Evolutionary conservation across 2,113 vertebrate species (phyloP).

Genomic region (Paramisgurnus dabryanus): DNA sequence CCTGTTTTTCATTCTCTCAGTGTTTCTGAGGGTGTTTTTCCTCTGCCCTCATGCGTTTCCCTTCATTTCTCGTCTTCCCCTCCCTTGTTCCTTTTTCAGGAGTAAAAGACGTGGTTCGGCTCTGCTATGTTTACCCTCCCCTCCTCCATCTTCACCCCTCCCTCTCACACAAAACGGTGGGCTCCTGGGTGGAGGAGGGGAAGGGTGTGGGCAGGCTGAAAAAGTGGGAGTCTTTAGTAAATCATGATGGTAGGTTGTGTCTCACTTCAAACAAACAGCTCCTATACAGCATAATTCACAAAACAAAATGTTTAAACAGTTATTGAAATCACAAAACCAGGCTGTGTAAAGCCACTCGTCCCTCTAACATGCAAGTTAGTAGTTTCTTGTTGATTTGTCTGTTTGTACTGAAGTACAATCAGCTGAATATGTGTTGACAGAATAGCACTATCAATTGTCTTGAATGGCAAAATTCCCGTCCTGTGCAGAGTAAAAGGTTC

Average conservation of each 20-base stretch:
- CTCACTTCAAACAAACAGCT: neutral
- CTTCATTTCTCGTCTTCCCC: conserved; percentile 54
- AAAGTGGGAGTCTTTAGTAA: conserved; percentile 17
- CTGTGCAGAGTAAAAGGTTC: neutral
- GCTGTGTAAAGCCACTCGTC: no score
- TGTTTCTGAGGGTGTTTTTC: conserved; percentile 1
- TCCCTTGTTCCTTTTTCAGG: conserved; percentile 62
- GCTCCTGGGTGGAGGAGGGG: conserved; percentile 54
- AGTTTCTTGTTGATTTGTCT: no score
- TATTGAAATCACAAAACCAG: no score
- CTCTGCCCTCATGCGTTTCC: conserved; percentile 57
- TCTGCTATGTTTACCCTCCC: conserved; percentile 70
- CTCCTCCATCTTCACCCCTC: conserved; percentile 58
- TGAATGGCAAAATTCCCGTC: neutral
- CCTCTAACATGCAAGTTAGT: no score
- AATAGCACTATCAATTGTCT: no score
- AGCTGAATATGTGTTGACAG: no score
- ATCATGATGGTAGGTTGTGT: neutral
- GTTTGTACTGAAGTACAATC: no score
- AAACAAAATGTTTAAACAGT: no score
- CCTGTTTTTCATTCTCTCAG: conserved; percentile 13
- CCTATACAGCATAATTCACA: neutral
- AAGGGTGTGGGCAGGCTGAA: conserved; percentile 8
- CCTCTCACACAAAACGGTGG: conserved; percentile 54
- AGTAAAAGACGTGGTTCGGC: conserved; percentile 72